Base-by-base conservation (phyloP, 2,888 invertebrate genomes). In the Habrosyne pyritoides region DNA sequence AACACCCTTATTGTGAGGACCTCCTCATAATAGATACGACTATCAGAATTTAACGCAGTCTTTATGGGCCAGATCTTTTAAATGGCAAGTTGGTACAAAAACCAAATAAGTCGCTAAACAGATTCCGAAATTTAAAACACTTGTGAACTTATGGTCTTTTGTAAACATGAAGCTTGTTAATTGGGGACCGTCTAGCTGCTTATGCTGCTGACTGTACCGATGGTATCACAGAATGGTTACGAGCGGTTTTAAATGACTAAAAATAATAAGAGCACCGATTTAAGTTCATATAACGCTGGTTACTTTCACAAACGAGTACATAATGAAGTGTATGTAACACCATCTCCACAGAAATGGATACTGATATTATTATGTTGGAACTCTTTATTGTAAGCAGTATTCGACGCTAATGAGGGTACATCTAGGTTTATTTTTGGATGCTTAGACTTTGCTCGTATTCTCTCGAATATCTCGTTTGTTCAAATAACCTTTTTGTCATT, bases 401-500 rank as follows among this genome's bases (percentile, higher is more conserved):
- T 42, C 42, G 6, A 42, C 42, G 14, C 42, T n/a, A 42, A 18
- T 12, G 7, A 7, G 8, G 7, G 14, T 42, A 8, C 42, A 2
- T 36, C 14, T 18, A 0, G 42, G 18, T 42, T 42, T 42, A 42
- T 18, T 42, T 42, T 42, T 8, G 7, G 14, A 18, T 18, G 42
- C 18, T 7, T 12, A 18, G 8, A 42, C 18, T 18, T 18, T 14
- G 14, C 14, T 14, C 18, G 36, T 8, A 42, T 8, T 42, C 42
- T 42, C 42, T 42, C 42, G 18, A 42, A 42, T 42, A 42, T 42
- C 42, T 42, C 42, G 42, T 18, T 42, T 42, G 42, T 42, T 18
- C 42, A 42, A 42, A 42, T 42, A 42, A 42, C 7, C 42, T 42
- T 42, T 42, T 42, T 42, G 42, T 42, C 42, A 42, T 42, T 18